Evolutionary conservation across 2,797 vertebrate genomes (phyloP), one percentile per base, ranked within the genome.

Genomic region (Gadopsis bispinosus): DNA sequence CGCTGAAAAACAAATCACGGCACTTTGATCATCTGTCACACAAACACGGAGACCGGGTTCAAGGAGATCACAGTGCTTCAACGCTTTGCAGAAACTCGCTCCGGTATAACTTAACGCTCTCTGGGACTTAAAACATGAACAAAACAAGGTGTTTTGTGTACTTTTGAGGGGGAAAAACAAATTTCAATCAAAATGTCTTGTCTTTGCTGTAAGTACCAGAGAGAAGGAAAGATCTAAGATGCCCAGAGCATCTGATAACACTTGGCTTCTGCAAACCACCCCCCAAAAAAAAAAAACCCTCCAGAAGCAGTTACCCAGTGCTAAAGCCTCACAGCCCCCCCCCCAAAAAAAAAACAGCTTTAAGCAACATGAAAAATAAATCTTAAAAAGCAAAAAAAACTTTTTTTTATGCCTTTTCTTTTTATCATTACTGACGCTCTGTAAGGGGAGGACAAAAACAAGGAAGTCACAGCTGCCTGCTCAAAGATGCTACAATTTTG

Each of bases 401-500:
- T 19, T 79, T 26, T 85, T 81, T 85, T 75, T 76, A 14, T 69
- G 39, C 70, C 33, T 81, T 83, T 88, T 81, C 70, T 59, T 48
- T 58, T 33, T 66, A 64, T 80, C 56, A 48, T 87, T 69, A 75
- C 70, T 80, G 73, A 83, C 41, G 66, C 87, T 85, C 85, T 86
- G 73, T 81, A 67, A 80, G 64, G 81, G 79, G 78, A 75, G 75
- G 67, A 83, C 55, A 55, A 76, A 80, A 66, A 73, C 39, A 74
- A 70, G 78, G 74, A 77, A 75, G 62, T 87, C 87, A 90, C 90
- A 95, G 94, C 95, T 95, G 94, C 95, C 93, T 90, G 84, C 90
- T 91, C 87, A 93, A 91, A 90, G 79, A 94, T 94, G 93, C 94
- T 95, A 95, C 94, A 94, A 85, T 92, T 89, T 83, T 60, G 92